phyloP scores from a whole-genome alignment of 53 echinoderm and acorn worm species.

The Hippasteria phrygiana region DNA sequence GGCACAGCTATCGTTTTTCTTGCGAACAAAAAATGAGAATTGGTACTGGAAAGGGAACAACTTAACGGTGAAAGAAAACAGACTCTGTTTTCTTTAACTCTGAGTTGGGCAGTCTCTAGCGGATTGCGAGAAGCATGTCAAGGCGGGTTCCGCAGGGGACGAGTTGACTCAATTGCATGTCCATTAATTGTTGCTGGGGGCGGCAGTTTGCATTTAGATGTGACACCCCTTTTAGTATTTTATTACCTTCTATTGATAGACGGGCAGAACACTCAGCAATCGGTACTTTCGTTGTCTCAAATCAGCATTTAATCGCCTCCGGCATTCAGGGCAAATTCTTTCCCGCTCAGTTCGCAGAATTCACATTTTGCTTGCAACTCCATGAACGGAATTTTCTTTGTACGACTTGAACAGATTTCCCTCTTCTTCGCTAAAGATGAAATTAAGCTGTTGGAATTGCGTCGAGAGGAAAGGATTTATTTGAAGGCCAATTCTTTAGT shows the following conservation, averaged over 20 bases:
- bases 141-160: neutral
- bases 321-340: neutral
- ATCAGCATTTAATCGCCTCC: neutral
- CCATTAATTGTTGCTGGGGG: constrained; percentile 9
- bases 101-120: neutral
- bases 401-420: too few species aligned
- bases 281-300: neutral
- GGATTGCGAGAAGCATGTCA: neutral
- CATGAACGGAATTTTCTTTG: too few species aligned
- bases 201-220: constrained; percentile 8
- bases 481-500: too few species aligned
- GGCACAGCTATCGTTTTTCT: constrained; percentile 25
- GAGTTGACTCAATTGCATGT: neutral
- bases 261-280: neutral
- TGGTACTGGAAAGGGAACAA: neutral
- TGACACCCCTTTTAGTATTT: neutral
- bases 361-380: too few species aligned
- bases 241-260: neutral
- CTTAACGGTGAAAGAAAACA: neutral
- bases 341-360: too few species aligned
- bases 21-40: constrained; percentile 34
- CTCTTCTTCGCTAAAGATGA: too few species aligned
- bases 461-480: too few species aligned
- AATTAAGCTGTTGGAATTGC: too few species aligned
- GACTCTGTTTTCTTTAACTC: neutral